These are phyloP conservation scores for Apotomis betuletana DNA, from an alignment of 2,888 invertebrate species.

Conservation along the genomic window DNA sequence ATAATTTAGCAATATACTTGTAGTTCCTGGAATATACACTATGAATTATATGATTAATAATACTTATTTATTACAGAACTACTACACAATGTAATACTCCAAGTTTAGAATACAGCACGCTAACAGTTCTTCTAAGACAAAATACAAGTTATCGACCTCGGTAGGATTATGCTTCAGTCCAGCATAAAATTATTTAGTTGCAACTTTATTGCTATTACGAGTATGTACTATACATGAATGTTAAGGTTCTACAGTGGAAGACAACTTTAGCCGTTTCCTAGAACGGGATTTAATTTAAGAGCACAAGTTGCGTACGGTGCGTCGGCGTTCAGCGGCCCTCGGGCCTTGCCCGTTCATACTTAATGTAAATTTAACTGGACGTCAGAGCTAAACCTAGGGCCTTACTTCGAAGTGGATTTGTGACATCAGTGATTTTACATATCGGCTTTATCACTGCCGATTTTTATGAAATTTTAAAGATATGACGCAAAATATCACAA, in stretches of 20 bases:
- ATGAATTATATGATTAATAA: background rate
- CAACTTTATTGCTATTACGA: background rate
- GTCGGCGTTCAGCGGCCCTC: slow-evolving; percentile 59
- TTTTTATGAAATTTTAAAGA: no score
- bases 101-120: no score
- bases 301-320: slow-evolving; percentile 55
- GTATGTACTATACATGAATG: background rate
- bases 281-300: slow-evolving; percentile 58
- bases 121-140: no score
- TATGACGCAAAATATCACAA: no score
- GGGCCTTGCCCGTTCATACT: slow-evolving; percentile 55
- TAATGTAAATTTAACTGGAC: slow-evolving; percentile 64
- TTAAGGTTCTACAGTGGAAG: slow-evolving; percentile 1
- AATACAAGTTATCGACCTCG: no score
- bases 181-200: background rate
- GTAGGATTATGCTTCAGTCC: no score
- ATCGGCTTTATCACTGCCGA: no score
- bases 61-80: background rate
- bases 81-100: no score
- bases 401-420: no score
- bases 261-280: slow-evolving; percentile 30
- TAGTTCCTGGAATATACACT: background rate
- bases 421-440: no score
- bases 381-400: slow-evolving; percentile 59
- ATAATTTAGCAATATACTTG: background rate